phyloP scores from a whole-genome alignment of 2,797 vertebrate species.

The Melanotaenia boesemani region DNA sequence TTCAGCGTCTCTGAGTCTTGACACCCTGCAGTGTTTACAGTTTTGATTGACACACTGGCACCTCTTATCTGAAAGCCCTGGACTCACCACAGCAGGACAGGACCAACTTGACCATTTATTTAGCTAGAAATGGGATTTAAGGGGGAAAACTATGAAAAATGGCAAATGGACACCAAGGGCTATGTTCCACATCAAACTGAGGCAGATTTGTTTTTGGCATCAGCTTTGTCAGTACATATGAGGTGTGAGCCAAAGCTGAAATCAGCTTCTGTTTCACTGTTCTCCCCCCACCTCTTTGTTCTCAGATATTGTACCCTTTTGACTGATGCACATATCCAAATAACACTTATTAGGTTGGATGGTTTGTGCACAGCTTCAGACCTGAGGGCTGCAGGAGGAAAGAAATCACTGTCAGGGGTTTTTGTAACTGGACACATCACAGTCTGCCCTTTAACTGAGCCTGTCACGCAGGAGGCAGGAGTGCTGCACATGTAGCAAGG shows the following conservation, averaged over 20 bases:
- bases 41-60: neutral
- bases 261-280: neutral
- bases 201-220: no score
- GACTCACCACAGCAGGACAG: neutral
- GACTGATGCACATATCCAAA: neutral
- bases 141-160: no score
- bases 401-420: neutral
- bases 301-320: neutral
- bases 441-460: constrained; percentile 17
- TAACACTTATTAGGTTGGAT: neutral
- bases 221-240: no score
- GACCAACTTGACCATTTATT: neutral
- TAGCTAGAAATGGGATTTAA: no score
- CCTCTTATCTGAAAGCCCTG: neutral
- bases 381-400: neutral
- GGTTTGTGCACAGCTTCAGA: neutral
- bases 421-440: constrained; percentile 15
- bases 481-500: neutral
- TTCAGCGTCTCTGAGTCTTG: neutral
- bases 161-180: no score
- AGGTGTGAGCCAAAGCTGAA: neutral
- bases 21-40: neutral
- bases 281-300: no score
- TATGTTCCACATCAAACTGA: no score
- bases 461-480: neutral